These are phyloP conservation scores for Galemys pyrenaicus DNA, from an alignment of 2,113 vertebrate species.

Conservation along the genomic window DNA sequence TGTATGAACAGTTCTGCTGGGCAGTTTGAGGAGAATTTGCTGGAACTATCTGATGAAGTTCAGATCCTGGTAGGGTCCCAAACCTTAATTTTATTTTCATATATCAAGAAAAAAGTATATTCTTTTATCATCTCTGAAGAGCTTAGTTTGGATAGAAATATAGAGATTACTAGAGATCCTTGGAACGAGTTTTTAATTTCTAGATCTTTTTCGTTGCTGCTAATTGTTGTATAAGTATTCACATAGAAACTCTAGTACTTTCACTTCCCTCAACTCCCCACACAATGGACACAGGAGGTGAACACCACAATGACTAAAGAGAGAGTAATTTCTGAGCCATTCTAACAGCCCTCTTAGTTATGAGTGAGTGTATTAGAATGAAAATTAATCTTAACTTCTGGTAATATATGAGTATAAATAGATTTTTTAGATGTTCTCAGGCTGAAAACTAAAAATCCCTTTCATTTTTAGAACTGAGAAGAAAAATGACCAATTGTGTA, in stretches of 20 bases:
- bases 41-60: constrained; percentile 83
- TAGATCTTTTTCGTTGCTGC: not conserved
- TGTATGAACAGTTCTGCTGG: constrained; percentile 65
- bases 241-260: not conserved
- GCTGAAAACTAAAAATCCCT: not conserved
- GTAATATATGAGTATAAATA: not conserved
- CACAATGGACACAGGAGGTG: not conserved
- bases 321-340: not conserved
- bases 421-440: not conserved
- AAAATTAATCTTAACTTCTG: not conserved
- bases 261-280: not conserved
- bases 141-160: not conserved
- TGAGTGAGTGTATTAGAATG: no score
- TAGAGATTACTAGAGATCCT: not conserved
- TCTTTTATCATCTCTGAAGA: not conserved
- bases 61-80: constrained; percentile 83
- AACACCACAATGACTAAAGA: not conserved
- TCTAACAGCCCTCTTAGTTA: not conserved
- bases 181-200: not conserved
- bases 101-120: not conserved
- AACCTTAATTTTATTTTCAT: not conserved
- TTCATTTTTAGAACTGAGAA: constrained; percentile 45
- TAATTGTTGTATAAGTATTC: not conserved
- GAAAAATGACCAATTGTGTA: not conserved
- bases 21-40: constrained; percentile 78